phyloP scores from a whole-genome alignment of 2,113 vertebrate genomes.

The Microtus richardsoni region DNA sequence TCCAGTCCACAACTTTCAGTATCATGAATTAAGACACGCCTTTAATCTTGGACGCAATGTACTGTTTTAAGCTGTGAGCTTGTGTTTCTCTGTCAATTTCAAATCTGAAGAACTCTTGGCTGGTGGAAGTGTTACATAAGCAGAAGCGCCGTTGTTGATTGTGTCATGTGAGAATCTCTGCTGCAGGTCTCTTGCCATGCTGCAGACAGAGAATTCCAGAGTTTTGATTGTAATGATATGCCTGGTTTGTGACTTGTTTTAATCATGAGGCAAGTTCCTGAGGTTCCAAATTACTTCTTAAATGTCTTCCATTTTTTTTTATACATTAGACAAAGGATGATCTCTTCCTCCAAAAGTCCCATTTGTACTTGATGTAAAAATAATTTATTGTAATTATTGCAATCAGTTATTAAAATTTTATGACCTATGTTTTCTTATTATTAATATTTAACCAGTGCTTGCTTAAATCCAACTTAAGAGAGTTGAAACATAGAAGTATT shows the following conservation, averaged over 20 bases:
- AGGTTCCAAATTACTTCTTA: constrained; percentile 54
- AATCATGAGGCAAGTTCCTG: constrained; percentile 47
- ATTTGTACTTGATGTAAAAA: constrained; percentile 15
- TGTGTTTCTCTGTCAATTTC: constrained; percentile 64
- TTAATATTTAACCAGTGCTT: constrained; percentile 43
- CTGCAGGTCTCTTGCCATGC: background rate
- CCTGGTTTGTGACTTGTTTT: constrained; percentile 38
- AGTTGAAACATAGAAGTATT: constrained; percentile 55
- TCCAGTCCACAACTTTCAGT: constrained; percentile 43
- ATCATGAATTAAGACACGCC: background rate
- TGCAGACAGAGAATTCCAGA: constrained; percentile 11
- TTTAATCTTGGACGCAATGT: constrained; percentile 54
- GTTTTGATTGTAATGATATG: constrained; percentile 53
- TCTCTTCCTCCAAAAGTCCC: constrained; percentile 2
- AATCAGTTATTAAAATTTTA: constrained; percentile 31
- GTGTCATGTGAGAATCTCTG: constrained; percentile 42
- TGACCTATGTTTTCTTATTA: constrained; percentile 30
- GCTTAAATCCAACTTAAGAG: constrained; percentile 52
- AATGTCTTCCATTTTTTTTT: constrained; percentile 42
- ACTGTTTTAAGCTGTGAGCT: constrained; percentile 49
- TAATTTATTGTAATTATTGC: constrained; percentile 46
- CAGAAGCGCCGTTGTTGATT: constrained; percentile 56
- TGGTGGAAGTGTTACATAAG: constrained; percentile 47
- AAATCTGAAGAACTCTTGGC: constrained; percentile 67
- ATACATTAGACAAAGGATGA: constrained; percentile 19